A percentile compares a stretch with the other conserved stretches of the same genome.
Conservation (phyloP, 1,140 invertebrate genomes). For the Leptinotarsa undecemlineata region DNA sequence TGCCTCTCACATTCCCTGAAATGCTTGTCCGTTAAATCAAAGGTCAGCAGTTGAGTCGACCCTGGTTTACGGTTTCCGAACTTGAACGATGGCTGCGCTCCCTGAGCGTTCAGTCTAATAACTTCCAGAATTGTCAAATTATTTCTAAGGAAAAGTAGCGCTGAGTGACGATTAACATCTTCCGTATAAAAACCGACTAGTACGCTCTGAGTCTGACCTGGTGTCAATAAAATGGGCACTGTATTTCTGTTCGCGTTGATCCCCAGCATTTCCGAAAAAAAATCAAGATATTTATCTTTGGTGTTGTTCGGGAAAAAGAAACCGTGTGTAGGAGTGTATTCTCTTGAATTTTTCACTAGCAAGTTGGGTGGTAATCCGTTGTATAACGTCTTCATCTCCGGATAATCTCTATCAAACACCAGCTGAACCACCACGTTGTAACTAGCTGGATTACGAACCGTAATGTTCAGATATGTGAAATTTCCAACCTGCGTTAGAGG, state of each 20-base stretch:
- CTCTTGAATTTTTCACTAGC: slow-evolving; percentile 33
- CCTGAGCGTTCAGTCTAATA: slow-evolving; percentile 78
- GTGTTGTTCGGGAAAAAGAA: slow-evolving; percentile 46
- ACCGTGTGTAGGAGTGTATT: slow-evolving; percentile 31
- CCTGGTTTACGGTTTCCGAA: slow-evolving; percentile 89
- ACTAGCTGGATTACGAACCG: slow-evolving; percentile 66
- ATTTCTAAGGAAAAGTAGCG: slow-evolving; percentile 68
- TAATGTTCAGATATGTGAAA: slow-evolving; percentile 66
- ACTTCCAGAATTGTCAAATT: slow-evolving; percentile 92
- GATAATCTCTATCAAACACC: slow-evolving; percentile 64
- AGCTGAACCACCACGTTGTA: slow-evolving; percentile 66
- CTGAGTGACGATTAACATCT: slow-evolving; percentile 53
- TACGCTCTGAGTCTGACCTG: slow-evolving; percentile 52
- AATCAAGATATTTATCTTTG: slow-evolving; percentile 31
- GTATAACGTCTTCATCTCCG: slow-evolving; percentile 58
- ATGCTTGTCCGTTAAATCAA: slow-evolving; percentile 84
- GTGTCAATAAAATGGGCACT: slow-evolving; percentile 55
- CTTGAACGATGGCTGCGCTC: slow-evolving; percentile 83
- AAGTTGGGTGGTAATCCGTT: slow-evolving; percentile 57
- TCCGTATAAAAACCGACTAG: slow-evolving; percentile 52
- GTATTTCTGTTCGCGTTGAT: slow-evolving; percentile 39
- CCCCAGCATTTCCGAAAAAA: slow-evolving; percentile 38
- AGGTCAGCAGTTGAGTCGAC: slow-evolving; percentile 71
- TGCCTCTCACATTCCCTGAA: slow-evolving; percentile 79
- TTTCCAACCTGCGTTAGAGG: slow-evolving; percentile 84